Evolutionary conservation across 1,140 invertebrate genomes (phyloP).

Genomic region (Venustaconcha ellipsiformis): DNA sequence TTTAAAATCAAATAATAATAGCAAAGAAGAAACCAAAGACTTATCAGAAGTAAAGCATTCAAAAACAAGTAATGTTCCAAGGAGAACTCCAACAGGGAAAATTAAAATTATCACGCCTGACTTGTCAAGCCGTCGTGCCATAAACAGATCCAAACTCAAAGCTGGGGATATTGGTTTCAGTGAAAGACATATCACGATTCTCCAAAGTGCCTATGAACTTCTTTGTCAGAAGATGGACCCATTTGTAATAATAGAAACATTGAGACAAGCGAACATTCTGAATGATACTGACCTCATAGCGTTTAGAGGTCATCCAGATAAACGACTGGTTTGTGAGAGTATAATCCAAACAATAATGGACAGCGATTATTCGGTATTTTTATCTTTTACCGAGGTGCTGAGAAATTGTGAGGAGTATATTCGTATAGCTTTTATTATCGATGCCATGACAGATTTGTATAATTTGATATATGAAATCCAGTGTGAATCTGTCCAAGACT

Average conservation of each 20-base stretch:
- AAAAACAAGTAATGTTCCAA: no score
- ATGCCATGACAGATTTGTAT: slow-evolving; percentile 57
- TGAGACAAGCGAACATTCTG: slow-evolving; percentile 44
- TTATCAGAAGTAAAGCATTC: no score
- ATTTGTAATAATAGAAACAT: slow-evolving; percentile 45
- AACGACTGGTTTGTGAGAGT: slow-evolving; percentile 54
- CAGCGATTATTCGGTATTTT: slow-evolving; percentile 41
- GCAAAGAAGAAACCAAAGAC: no score
- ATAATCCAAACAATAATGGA: slow-evolving; percentile 50
- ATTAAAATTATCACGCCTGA: slow-evolving; percentile 58
- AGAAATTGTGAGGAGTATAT: slow-evolving; percentile 33
- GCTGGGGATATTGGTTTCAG: slow-evolving; percentile 42
- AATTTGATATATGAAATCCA: slow-evolving; percentile 53
- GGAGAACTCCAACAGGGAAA: slow-evolving; percentile 20
- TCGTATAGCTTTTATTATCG: slow-evolving; percentile 47
- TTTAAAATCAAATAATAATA: neutral
- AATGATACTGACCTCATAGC: slow-evolving; percentile 43
- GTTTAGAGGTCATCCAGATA: slow-evolving; percentile 50
- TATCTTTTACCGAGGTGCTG: slow-evolving; percentile 52
- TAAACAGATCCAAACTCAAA: slow-evolving; percentile 34
- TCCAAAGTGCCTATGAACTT: slow-evolving; percentile 54
- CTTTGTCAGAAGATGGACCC: slow-evolving; percentile 58
- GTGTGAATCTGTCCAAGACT: slow-evolving; percentile 25
- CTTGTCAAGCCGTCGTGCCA: slow-evolving; percentile 33
- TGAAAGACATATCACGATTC: slow-evolving; percentile 52